These are phyloP conservation scores for Pristionchus pacificus DNA, from an alignment of 1,140 invertebrate species.

Conservation along the genomic window DNA sequence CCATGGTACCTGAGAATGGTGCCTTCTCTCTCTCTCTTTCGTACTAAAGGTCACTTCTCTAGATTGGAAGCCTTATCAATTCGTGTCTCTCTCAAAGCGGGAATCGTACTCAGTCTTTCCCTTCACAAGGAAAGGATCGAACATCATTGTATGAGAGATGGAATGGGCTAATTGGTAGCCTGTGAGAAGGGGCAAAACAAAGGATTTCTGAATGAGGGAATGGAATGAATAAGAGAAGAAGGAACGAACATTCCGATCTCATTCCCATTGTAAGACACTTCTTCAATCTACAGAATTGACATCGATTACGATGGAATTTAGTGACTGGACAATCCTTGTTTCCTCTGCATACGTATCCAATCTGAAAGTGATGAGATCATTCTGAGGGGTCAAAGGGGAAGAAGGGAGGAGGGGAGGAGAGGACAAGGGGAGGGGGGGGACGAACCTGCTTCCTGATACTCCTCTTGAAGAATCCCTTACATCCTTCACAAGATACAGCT, in stretches of 20 bases:
- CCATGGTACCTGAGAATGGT: too few species aligned
- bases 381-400: too few species aligned
- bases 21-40: too few species aligned
- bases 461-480: constrained; percentile 67
- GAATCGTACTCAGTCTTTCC: too few species aligned
- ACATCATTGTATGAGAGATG: too few species aligned
- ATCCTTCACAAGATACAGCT: constrained; percentile 67
- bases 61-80: too few species aligned
- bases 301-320: constrained; percentile 87
- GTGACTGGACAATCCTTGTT: constrained; percentile 92
- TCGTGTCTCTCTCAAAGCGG: too few species aligned
- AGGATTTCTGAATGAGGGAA: too few species aligned
- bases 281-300: constrained; percentile 93
- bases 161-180: constrained; percentile 4
- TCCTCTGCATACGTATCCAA: constrained; percentile 90
- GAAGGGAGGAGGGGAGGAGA: background rate
- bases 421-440: constrained; percentile 3
- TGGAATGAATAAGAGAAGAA: constrained; percentile 15
- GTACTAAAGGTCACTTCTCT: too few species aligned
- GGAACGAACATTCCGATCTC: constrained; percentile 89
- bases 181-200: constrained; percentile 8
- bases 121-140: too few species aligned
- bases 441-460: constrained; percentile 47
- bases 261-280: constrained; percentile 94
- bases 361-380: too few species aligned